Base-by-base conservation (phyloP, 2,113 vertebrate genomes). In the Festucalex cinctus region DNA sequence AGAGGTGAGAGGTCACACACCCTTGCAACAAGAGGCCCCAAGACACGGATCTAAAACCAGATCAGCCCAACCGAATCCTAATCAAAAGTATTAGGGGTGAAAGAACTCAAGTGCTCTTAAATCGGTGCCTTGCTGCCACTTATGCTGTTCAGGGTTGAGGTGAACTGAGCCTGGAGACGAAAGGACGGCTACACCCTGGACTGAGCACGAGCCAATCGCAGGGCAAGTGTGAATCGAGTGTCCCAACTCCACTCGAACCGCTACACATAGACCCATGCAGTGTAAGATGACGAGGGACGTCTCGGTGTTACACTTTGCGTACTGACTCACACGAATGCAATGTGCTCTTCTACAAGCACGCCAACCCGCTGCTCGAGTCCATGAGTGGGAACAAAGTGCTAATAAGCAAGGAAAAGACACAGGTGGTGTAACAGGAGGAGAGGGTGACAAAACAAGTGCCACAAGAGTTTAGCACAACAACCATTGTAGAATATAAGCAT, bases 1-100 rank as follows among this genome's bases (percentile, higher is more conserved):
- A 88, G 85, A 88, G 83, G 82, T 82, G 81, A 88, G 80, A 85
- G 76, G 86, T 87, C 84, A 86, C 75, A 81, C 83, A 68, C 82
- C 83, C 86, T 76, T 80, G 85, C 80, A 83, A 74, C 74, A 81
- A 69, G 82, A 64, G 53, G 70, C 82, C 83, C 80, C 81, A 85
- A 82, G 86, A 85, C 80, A 88, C 83, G 73, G 85, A 88, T 89
- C 86, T 90, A 88, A 85, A 63, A 87, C 82, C 85, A 86, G 85
- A 79, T 89, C 86, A 89, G 86, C 83, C 75, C 81, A 76, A 87
- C 80, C 80, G 69, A 85, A 78, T 81, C 83, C 81, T 83, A 81
- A 86, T 76, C 22, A 39, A 65, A 76, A 60, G 58, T 48, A 75
- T 86, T 81, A 82, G 84, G 84, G 74, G 77, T 84, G 69, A 75